Percentiles rank a stretch among this genome's conserved stretches.
Evolutionary conservation across 2,113 vertebrate genomes (phyloP).

Genomic region (Marmota flaviventris): DNA sequence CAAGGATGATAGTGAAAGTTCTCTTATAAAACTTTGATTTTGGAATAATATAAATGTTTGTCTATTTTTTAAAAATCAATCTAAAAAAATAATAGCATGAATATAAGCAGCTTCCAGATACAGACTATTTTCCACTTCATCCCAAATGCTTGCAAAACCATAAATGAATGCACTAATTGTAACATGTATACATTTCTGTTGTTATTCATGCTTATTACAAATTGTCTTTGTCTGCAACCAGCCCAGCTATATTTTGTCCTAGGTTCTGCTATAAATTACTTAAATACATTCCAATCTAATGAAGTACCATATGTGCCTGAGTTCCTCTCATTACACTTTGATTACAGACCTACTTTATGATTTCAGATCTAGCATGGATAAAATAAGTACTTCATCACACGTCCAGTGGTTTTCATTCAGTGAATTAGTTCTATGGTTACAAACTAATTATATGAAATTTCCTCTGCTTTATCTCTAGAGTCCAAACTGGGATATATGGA

Average conservation of each 20-base stretch:
- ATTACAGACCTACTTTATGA: constrained; percentile 65
- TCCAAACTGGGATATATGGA: background rate
- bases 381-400: constrained; percentile 67
- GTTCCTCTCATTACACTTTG: constrained; percentile 60
- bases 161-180: constrained; percentile 36
- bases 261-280: constrained; percentile 53
- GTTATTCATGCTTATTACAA: constrained; percentile 34
- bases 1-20: background rate
- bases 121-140: constrained; percentile 32
- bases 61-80: constrained; percentile 18
- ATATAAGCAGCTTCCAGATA: constrained; percentile 1
- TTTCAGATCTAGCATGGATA: constrained; percentile 67
- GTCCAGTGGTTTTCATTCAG: constrained; percentile 53
- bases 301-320: constrained; percentile 61
- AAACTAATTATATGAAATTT: constrained; percentile 57
- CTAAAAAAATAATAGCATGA: constrained; percentile 46
- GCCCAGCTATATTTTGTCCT: constrained; percentile 48
- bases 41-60: constrained; percentile 5
- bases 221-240: constrained; percentile 20
- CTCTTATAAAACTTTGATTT: constrained; percentile 24
- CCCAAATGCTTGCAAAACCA: constrained; percentile 33
- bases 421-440: constrained; percentile 45
- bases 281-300: constrained; percentile 67
- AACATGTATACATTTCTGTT: constrained; percentile 34
- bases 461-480: constrained; percentile 18